A percentile compares a stretch with the other conserved stretches of the same genome.
Evolutionary conservation across 2,797 vertebrate genomes (phyloP).

Genomic region (Liasis olivaceus): DNA sequence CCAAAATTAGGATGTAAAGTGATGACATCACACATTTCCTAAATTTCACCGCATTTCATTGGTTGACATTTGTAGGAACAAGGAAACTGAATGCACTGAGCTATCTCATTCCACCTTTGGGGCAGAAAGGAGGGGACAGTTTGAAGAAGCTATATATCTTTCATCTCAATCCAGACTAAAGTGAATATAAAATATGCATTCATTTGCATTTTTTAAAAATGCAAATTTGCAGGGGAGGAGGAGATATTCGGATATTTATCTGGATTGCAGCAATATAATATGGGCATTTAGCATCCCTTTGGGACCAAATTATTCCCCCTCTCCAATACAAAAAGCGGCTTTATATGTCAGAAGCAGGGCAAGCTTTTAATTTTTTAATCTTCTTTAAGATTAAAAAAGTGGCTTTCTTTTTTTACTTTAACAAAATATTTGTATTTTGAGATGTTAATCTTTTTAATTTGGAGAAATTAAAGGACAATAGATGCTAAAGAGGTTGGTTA

Average conservation of each 20-base stretch:
- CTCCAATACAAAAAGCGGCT: neutral
- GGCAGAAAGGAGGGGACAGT: neutral
- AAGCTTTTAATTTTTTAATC: neutral
- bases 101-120: neutral
- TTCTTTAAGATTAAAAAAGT: neutral
- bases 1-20: neutral
- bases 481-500: neutral
- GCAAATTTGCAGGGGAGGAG: neutral
- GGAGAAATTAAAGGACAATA: neutral
- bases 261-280: neutral
- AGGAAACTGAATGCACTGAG: neutral
- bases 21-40: neutral
- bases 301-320: neutral
- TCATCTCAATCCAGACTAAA: neutral
- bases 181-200: neutral
- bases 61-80: neutral
- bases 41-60: neutral
- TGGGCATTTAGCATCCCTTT: neutral
- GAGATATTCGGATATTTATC: neutral
- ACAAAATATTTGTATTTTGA: neutral
- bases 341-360: neutral
- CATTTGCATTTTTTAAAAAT: neutral
- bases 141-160: neutral
- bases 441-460: neutral
- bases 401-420: neutral